phyloP scores from a whole-genome alignment of 2,888 invertebrate species.

The Hyposoter dolosus region DNA sequence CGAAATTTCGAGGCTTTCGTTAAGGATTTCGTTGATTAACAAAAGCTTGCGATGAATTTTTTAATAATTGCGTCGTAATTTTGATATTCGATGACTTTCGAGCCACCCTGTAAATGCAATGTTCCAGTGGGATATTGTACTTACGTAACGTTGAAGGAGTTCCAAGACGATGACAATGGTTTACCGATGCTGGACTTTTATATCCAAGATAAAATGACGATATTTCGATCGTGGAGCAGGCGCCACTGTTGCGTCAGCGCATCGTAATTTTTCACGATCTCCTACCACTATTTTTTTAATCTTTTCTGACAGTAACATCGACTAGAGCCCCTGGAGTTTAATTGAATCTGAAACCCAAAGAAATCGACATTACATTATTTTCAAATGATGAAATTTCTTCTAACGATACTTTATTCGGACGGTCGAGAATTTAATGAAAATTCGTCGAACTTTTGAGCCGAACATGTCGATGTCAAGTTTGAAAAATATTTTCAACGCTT shows the following conservation, averaged over 20 bases:
- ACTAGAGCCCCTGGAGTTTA: conserved; percentile 25
- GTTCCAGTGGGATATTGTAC: conserved; percentile 36
- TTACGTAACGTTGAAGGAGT: conserved; percentile 55
- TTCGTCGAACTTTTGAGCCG: not conserved
- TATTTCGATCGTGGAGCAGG: conserved; percentile 53
- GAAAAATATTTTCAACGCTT: not conserved
- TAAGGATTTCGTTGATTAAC: not conserved
- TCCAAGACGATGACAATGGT: conserved; percentile 46
- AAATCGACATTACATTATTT: not conserved
- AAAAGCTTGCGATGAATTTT: not conserved
- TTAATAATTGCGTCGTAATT: not conserved
- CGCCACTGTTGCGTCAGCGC: conserved; percentile 61
- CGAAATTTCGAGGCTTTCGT: not conserved
- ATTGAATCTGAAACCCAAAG: conserved; percentile 52
- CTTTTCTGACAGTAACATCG: conserved; percentile 49
- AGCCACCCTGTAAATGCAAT: conserved; percentile 12
- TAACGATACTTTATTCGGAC: not conserved
- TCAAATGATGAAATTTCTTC: not conserved
- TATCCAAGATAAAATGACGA: conserved; percentile 52
- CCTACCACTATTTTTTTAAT: conserved; percentile 40
- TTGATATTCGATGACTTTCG: not conserved
- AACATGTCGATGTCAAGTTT: not conserved
- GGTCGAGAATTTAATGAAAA: not conserved
- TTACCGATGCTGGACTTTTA: conserved; percentile 50
- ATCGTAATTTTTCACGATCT: conserved; percentile 51